A percentile compares a stretch with the other conserved stretches of the same genome.
These are phyloP conservation scores for Fistularia tabacaria DNA, from an alignment of 2,797 vertebrate species.

Conservation along the genomic window DNA sequence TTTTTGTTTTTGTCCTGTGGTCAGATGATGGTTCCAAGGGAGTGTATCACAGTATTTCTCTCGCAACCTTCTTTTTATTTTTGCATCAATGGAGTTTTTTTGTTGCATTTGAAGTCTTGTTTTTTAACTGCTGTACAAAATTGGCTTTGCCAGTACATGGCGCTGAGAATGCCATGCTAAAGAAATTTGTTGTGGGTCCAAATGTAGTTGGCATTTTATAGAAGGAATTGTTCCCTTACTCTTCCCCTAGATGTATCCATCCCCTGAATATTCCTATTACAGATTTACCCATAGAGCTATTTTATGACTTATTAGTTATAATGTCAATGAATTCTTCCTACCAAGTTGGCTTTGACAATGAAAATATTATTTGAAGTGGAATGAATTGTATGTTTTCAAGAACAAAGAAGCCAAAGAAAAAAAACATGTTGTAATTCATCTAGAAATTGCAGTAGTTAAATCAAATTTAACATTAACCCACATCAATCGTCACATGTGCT, in stretches of 20 bases:
- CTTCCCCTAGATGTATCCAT: constrained; percentile 35
- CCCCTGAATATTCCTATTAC: neutral
- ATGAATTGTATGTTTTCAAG: no score
- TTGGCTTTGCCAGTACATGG: constrained; percentile 47
- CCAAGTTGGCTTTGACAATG: no score
- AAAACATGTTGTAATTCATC: no score
- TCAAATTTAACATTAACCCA: no score
- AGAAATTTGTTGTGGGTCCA: constrained; percentile 56
- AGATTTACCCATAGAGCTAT: neutral
- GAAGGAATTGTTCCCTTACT: constrained; percentile 44
- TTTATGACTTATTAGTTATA: neutral
- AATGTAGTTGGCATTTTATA: constrained; percentile 46
- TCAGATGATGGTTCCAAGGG: constrained; percentile 50
- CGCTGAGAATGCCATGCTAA: constrained; percentile 45
- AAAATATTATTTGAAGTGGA: no score
- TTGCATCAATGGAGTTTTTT: constrained; percentile 33
- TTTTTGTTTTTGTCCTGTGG: constrained; percentile 63
- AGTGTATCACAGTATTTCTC: constrained; percentile 53
- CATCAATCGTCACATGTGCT: no score
- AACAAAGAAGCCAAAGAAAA: no score
- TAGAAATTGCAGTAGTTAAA: no score
- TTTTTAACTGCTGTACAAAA: constrained; percentile 49
- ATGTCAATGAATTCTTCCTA: no score
- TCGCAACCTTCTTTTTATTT: constrained; percentile 57
- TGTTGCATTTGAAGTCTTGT: constrained; percentile 51